Evolutionary conservation across 1,140 invertebrate genomes (phyloP).

Genomic region (Achatina immaculata): DNA sequence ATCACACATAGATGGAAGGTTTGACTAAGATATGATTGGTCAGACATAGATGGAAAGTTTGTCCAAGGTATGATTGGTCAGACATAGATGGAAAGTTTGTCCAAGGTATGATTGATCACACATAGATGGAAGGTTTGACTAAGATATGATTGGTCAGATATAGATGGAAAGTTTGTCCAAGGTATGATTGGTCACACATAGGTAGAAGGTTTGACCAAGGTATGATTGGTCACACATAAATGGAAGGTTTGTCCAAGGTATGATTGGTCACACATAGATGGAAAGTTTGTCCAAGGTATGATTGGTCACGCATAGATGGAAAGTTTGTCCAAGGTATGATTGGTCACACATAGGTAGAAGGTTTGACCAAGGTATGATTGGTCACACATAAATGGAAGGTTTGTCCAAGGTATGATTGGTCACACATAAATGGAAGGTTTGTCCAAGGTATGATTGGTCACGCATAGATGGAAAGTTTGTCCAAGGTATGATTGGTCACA

Average conservation of each 20-base stretch:
- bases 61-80: no score
- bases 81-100: constrained; percentile 75
- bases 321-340: constrained; percentile 79
- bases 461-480: not conserved
- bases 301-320: constrained; percentile 67
- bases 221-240: constrained; percentile 62
- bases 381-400: not conserved
- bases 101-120: constrained; percentile 74
- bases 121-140: not conserved
- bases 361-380: not conserved
- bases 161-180: not conserved
- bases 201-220: constrained; percentile 79
- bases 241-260: not conserved
- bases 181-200: not conserved
- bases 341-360: not conserved
- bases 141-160: not conserved
- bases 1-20: not conserved
- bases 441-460: not conserved
- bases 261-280: not conserved
- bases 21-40: not conserved
- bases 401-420: no score
- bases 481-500: no score
- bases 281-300: not conserved
- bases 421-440: not conserved
- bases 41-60: not conserved